Percentiles rank a stretch among this genome's conserved stretches.
phyloP scores from a whole-genome alignment of 2,113 vertebrate genomes.

The Maccullochella peelii region DNA sequence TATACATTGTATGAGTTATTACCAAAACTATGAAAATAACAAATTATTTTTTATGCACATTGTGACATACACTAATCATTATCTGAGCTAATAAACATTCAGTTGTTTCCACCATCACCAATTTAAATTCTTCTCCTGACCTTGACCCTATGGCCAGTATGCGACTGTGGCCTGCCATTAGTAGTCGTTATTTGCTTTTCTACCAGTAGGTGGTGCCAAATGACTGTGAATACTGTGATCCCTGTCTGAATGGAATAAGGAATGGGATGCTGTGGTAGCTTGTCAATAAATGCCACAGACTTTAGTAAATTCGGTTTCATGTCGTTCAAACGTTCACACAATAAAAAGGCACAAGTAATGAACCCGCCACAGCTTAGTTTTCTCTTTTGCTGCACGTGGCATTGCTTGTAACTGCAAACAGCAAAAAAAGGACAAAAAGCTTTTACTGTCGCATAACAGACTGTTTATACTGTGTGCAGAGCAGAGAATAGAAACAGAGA shows the following conservation, averaged over 20 bases:
- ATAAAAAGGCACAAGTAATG: background rate
- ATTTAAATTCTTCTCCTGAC: background rate
- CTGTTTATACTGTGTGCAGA: background rate
- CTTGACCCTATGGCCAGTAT: background rate
- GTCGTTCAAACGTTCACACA: background rate
- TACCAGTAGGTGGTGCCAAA: slow-evolving; percentile 69
- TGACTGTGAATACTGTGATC: slow-evolving; percentile 26
- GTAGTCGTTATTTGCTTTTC: background rate
- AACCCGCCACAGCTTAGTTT: background rate
- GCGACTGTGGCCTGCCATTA: background rate
- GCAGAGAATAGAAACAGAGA: slow-evolving; percentile 7
- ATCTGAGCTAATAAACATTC: background rate
- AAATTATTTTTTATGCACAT: background rate
- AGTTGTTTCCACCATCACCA: background rate
- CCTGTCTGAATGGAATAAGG: background rate
- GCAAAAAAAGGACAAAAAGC: background rate
- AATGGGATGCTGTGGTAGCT: background rate
- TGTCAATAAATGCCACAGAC: background rate
- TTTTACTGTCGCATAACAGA: background rate
- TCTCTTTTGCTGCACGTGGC: background rate
- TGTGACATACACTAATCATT: background rate
- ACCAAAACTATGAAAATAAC: background rate
- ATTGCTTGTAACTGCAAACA: background rate
- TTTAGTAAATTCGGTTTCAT: background rate
- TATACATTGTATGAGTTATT: background rate